Conservation (phyloP, 2,113 vertebrate genomes). For the Zapus hudsonius region DNA sequence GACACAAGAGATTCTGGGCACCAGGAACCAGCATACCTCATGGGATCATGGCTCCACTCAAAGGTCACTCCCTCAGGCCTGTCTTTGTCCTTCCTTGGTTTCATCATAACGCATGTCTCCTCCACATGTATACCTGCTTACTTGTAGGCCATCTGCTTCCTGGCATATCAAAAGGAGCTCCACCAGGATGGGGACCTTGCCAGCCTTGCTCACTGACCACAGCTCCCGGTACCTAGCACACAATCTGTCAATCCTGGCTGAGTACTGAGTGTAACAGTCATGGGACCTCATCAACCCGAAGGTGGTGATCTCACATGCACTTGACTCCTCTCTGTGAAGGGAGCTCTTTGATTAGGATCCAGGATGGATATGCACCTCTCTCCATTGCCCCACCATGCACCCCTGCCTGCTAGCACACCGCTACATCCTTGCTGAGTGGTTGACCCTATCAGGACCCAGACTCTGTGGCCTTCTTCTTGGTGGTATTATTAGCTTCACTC, state of each 20-base stretch:
- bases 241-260: background rate
- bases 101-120: background rate
- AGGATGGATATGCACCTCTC: background rate
- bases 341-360: background rate
- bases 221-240: background rate
- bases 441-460: slow-evolving; percentile 62
- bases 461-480: slow-evolving; percentile 67
- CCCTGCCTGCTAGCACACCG: background rate
- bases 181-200: background rate
- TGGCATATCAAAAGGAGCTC: background rate
- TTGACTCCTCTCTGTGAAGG: background rate
- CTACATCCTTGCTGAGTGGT: background rate
- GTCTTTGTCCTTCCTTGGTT: background rate
- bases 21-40: background rate
- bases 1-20: background rate
- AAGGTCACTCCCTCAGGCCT: background rate
- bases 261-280: background rate
- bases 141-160: background rate
- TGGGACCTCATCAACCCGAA: background rate
- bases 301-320: rapidly evolving
- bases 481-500: slow-evolving; percentile 61
- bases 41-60: background rate
- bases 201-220: background rate
- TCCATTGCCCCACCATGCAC: rapidly evolving
- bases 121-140: rapidly evolving